phyloP scores from a whole-genome alignment of 2,797 vertebrate species.

The Oreonectes daqikongensis region DNA sequence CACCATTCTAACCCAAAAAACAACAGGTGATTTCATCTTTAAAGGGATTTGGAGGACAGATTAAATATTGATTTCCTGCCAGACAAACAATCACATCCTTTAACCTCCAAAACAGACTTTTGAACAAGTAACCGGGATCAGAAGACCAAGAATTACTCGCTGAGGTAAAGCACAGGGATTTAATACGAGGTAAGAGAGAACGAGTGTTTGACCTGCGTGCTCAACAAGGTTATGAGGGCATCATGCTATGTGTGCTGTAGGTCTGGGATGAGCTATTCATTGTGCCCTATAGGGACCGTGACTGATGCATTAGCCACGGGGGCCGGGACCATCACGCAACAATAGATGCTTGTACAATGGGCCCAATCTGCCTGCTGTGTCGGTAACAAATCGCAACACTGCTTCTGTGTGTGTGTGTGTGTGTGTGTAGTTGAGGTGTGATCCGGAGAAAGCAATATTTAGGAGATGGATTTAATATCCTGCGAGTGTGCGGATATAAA shows the following conservation, averaged over 20 bases:
- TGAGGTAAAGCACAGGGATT: constrained; percentile 31
- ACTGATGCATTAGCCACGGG: constrained; percentile 50
- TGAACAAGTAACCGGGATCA: constrained; percentile 6
- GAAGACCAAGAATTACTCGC: background rate
- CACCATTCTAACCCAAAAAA: constrained; percentile 14
- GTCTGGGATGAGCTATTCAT: constrained; percentile 42
- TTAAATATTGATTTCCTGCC: constrained; percentile 69
- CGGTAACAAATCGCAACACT: constrained; percentile 35
- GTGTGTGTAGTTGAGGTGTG: constrained; percentile 25
- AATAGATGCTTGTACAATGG: constrained; percentile 45
- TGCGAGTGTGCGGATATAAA: constrained; percentile 51
- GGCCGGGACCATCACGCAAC: constrained; percentile 43
- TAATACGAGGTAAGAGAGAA: constrained; percentile 14
- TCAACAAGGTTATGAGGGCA: constrained; percentile 35
- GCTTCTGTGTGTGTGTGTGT: constrained; percentile 35
- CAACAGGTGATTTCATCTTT: constrained; percentile 47
- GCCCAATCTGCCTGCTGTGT: constrained; percentile 32
- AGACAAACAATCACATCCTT: constrained; percentile 55
- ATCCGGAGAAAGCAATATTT: constrained; percentile 60
- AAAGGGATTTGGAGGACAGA: constrained; percentile 62
- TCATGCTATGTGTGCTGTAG: constrained; percentile 28
- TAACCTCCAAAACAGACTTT: constrained; percentile 47
- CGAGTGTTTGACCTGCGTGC: constrained; percentile 40
- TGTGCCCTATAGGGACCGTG: constrained; percentile 33
- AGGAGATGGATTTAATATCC: constrained; percentile 57